Percentiles rank a stretch among this genome's conserved stretches.
Evolutionary conservation across 2,113 vertebrate genomes (phyloP).

Genomic region (Petromus typicus): DNA sequence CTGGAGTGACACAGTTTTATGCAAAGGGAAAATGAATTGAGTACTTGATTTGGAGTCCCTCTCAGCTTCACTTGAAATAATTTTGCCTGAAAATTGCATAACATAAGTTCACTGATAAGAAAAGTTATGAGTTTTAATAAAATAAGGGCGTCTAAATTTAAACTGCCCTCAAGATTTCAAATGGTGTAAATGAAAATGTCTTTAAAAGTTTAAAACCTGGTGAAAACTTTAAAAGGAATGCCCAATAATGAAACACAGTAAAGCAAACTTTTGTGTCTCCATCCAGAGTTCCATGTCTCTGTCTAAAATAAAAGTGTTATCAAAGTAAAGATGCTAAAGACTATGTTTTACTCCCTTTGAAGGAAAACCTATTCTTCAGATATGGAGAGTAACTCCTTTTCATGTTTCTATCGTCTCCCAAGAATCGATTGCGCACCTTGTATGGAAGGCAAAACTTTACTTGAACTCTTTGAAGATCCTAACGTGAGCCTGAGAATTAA

Average conservation of each 20-base stretch:
- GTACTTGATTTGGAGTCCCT: constrained; percentile 60
- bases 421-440: neutral
- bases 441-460: neutral
- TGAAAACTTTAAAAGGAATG: constrained; percentile 41
- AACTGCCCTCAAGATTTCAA: constrained; percentile 64
- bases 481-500: neutral
- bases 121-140: constrained; percentile 72
- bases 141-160: constrained; percentile 67
- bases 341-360: neutral
- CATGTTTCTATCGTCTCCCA: neutral
- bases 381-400: neutral
- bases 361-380: neutral
- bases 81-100: constrained; percentile 64
- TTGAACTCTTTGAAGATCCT: neutral
- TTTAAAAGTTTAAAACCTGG: constrained; percentile 42
- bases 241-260: constrained; percentile 22
- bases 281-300: neutral
- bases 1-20: constrained; percentile 56
- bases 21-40: constrained; percentile 64
- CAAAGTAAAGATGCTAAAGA: neutral
- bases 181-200: constrained; percentile 4
- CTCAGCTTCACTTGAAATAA: constrained; percentile 71
- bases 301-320: constrained; percentile 30
- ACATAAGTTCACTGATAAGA: constrained; percentile 68
- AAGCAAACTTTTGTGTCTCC: neutral